Base-by-base conservation (phyloP, 2,888 invertebrate genomes). In the Troides oblongomaculatus region DNA sequence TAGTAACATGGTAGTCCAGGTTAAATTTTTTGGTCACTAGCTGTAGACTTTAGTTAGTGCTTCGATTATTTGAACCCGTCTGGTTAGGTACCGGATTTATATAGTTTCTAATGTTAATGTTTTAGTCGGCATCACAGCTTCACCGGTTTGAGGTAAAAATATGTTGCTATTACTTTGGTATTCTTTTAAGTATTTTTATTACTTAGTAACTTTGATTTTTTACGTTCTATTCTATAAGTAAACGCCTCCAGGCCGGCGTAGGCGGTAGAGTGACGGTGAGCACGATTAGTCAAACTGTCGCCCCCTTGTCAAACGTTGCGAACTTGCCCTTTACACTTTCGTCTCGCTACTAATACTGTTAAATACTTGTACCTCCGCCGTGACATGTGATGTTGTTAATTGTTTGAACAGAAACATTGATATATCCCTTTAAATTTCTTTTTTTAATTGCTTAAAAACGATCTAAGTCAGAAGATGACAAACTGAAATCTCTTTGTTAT, bases 241-340 rank as follows among this genome's bases (percentile, higher is more conserved):
- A 17, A 70, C 71, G 71, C 74, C 65, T 72, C 67, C 72, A 71
- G 69, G 68, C 80, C 77, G 77, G 80, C 84, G 84, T 84, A 84
- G 82, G 62, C 64, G 61, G 61, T 36, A 83, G 84, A 87, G 82
- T 84, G 84, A 84, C 85, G 83, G 84, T 80, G 76, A 77, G 75
- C 79, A 79, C 82, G 87, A 92, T 93, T 92, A 89, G 84, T 93
- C 92, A 92, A 87, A 78, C 83, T 89, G 92, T 92, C 93, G 80
- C 87, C 92, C 53, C 93, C 92, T 86, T 87, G 90, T 90, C 90
- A 89, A 85, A 84, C 80, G 80, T 78, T 80, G 71, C 77, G 85
- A 85, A 84, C 83, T 84, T 81, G 83, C 83, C 86, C 83, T 82
- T 82, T 82, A 84, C 82, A 81, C 81, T 79, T 80, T 76, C 81